These are phyloP conservation scores for Pyrocoelia pectoralis DNA, from an alignment of 2,888 invertebrate species.

Conservation along the genomic window DNA sequence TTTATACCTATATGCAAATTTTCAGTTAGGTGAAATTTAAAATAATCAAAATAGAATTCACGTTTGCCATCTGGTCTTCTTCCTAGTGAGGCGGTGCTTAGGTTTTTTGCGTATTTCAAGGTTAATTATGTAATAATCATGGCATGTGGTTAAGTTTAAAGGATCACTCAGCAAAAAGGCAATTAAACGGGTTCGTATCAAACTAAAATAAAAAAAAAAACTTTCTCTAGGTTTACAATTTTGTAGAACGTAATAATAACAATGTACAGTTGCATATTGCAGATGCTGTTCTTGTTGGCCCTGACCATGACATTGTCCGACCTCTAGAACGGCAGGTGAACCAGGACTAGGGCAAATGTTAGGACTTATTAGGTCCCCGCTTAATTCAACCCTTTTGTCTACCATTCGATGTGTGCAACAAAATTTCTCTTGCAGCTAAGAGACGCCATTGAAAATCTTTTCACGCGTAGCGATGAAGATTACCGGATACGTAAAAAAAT, in stretches of 20 bases:
- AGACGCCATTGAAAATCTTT: not conserved
- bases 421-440: not conserved
- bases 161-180: not conserved
- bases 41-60: slow-evolving; percentile 10
- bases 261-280: slow-evolving; percentile 56
- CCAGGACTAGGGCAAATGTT: slow-evolving; percentile 38
- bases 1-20: not conserved
- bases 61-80: slow-evolving; percentile 27
- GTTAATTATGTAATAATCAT: slow-evolving; percentile 35
- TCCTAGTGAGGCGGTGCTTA: slow-evolving; percentile 20
- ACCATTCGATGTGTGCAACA: not conserved
- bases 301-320: slow-evolving; percentile 61
- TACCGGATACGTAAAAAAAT: not conserved
- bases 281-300: slow-evolving; percentile 60
- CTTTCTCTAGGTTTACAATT: not conserved
- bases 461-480: too few species aligned
- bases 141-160: slow-evolving; percentile 3
- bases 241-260: slow-evolving; percentile 27
- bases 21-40: not conserved
- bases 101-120: slow-evolving; percentile 37
- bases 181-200: not conserved
- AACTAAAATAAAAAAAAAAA: not conserved
- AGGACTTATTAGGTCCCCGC: slow-evolving; percentile 19
- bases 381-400: slow-evolving; percentile 23
- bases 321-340: slow-evolving; percentile 52